Conservation (phyloP, 2,797 vertebrate genomes). For the Premnoplex brunnescens region DNA sequence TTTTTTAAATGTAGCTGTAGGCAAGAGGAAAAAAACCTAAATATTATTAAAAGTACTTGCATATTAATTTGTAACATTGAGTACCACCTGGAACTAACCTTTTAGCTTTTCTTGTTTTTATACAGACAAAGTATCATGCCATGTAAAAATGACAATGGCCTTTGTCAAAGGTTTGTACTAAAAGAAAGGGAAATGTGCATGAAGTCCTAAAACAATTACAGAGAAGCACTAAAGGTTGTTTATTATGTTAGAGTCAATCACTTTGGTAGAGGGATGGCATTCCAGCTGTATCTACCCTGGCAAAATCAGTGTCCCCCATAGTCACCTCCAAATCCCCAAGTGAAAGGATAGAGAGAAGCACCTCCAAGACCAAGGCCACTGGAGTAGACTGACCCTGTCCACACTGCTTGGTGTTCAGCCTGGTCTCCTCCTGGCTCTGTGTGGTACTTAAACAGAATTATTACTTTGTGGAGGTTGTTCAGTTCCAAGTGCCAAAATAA, state of each 20-base stretch:
- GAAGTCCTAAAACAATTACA: neutral
- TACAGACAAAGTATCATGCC: neutral
- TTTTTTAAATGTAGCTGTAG: neutral
- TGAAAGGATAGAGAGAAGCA: neutral
- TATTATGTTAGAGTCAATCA: neutral
- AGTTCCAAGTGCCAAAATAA: neutral
- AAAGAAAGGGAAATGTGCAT: neutral
- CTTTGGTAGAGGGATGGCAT: neutral
- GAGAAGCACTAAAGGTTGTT: neutral
- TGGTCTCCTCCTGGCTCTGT: neutral
- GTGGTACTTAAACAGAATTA: neutral
- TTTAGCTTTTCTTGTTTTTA: neutral
- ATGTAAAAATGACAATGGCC: neutral
- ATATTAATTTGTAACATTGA: neutral
- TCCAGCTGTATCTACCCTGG: neutral
- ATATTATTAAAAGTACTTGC: neutral
- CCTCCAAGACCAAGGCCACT: rapidly evolving
- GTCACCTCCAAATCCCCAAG: neutral
- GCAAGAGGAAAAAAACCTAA: neutral
- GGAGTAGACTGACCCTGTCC: neutral
- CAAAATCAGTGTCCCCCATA: neutral
- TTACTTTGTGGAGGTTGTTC: no score
- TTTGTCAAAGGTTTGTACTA: neutral
- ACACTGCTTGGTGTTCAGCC: neutral
- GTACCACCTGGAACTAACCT: neutral